Conservation (phyloP, 2,113 vertebrate genomes). For the Nesoenas mayeri region DNA sequence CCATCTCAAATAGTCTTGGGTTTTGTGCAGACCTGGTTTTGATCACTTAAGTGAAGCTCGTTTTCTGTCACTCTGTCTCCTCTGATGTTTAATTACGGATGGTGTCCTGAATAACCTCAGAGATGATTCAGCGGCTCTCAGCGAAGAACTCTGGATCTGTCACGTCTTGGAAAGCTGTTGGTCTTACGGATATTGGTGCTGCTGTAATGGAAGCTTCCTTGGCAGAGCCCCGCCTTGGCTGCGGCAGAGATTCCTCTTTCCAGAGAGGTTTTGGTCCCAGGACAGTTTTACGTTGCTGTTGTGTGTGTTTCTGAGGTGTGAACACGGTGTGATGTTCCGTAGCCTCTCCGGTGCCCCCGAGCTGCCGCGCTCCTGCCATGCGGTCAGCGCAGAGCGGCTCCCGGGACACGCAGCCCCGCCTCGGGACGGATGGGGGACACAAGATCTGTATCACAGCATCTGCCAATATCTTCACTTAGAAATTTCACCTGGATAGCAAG, state of each 20-base stretch:
- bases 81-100: not conserved
- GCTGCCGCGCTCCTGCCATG: not conserved
- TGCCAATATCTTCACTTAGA: fast-evolving
- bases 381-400: no score
- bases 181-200: not conserved
- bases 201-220: not conserved
- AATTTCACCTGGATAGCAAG: not conserved
- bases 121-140: not conserved
- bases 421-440: not conserved
- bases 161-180: not conserved
- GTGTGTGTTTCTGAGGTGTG: not conserved
- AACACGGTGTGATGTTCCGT: not conserved
- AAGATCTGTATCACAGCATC: fast-evolving
- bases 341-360: fast-evolving
- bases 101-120: not conserved
- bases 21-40: not conserved
- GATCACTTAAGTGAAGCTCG: not conserved
- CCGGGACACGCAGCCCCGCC: not conserved
- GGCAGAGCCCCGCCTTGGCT: not conserved
- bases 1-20: not conserved
- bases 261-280: not conserved
- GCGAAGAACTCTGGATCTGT: not conserved
- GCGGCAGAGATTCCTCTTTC: not conserved
- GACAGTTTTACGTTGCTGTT: no score
- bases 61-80: not conserved